phyloP scores from a whole-genome alignment of 2,113 vertebrate genomes.

The Cynopterus brachyotis region DNA sequence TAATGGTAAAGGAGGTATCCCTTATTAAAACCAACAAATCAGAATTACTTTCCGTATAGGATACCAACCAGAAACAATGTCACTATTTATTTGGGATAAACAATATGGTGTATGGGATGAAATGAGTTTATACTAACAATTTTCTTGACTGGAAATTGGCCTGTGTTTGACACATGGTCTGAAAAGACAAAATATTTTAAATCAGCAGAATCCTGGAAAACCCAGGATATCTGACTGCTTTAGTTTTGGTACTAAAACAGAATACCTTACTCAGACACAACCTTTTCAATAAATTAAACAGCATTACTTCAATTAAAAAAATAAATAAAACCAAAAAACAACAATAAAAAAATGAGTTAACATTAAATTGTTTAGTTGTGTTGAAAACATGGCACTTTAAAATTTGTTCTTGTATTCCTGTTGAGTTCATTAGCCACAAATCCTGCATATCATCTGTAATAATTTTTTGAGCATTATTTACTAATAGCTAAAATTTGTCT shows the following conservation, averaged over 20 bases:
- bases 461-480: background rate
- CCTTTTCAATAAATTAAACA: conserved; percentile 40
- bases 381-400: background rate
- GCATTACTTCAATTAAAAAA: background rate
- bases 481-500: background rate
- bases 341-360: background rate
- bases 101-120: conserved; percentile 67
- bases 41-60: conserved; percentile 19
- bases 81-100: conserved; percentile 58
- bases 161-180: conserved; percentile 55
- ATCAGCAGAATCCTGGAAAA: conserved; percentile 44
- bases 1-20: background rate
- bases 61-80: conserved; percentile 45
- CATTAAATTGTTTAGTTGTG: background rate
- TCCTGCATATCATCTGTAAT: background rate
- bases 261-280: conserved; percentile 11
- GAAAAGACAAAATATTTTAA: conserved; percentile 72
- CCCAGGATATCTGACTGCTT: conserved; percentile 61
- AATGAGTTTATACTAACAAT: conserved; percentile 41
- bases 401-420: background rate
- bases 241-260: conserved; percentile 56
- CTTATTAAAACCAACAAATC: background rate
- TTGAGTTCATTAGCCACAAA: background rate
- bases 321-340: no score
- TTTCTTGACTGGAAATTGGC: conserved; percentile 47